Evolutionary conservation across 1,140 invertebrate species (phyloP).

Genomic region (Gerris buenoi): DNA sequence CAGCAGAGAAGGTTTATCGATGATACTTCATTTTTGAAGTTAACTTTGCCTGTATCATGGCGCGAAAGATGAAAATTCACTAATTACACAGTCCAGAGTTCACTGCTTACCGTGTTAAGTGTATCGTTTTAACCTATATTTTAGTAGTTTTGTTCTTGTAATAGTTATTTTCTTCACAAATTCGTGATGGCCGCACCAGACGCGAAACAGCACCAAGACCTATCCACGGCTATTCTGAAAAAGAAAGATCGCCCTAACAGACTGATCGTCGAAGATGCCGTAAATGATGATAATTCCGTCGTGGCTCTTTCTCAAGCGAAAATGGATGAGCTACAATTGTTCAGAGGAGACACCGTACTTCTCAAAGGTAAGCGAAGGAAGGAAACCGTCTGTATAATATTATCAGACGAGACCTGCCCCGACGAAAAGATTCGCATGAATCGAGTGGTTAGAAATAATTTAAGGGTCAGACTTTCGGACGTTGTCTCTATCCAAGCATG

Average conservation of each 20-base stretch:
- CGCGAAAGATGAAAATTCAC: background rate
- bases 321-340: constrained; percentile 97
- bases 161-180: background rate
- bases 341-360: constrained; percentile 91
- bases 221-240: constrained; percentile 87
- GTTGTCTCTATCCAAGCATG: constrained; percentile 86
- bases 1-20: background rate
- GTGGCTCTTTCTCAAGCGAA: constrained; percentile 89
- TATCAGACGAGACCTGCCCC: constrained; percentile 86
- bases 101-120: background rate
- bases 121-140: too few relatives aligned
- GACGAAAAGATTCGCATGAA: constrained; percentile 99
- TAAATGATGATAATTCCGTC: constrained; percentile 96
- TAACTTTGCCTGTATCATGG: background rate
- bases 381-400: constrained; percentile 95
- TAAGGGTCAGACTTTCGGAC: constrained; percentile 87
- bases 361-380: constrained; percentile 92
- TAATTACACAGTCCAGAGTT: background rate
- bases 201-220: constrained; percentile 50
- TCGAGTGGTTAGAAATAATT: constrained; percentile 89
- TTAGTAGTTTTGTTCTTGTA: background rate
- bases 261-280: constrained; percentile 90
- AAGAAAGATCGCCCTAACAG: constrained; percentile 94
- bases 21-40: background rate
- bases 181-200: background rate